phyloP scores from a whole-genome alignment of 2,888 invertebrate species.

The Biston stratarius region DNA sequence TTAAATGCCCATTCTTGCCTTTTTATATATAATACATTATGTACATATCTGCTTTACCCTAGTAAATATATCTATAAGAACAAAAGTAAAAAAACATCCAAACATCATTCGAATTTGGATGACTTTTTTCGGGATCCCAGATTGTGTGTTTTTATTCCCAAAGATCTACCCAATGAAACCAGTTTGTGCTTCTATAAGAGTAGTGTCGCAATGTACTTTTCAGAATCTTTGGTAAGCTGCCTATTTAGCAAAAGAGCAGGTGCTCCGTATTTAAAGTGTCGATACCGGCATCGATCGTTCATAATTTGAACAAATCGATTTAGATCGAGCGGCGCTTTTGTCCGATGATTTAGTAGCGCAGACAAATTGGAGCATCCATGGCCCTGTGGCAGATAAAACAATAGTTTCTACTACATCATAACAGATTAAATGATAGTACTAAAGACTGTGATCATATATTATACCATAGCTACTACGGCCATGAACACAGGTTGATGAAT shows the following conservation, averaged over 20 bases:
- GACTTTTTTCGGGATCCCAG: no score
- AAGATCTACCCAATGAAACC: no score
- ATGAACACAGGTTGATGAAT: conserved; percentile 54
- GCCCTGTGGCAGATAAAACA: conserved; percentile 43
- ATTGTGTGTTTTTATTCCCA: no score
- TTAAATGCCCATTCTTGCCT: no score
- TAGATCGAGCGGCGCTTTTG: conserved; percentile 82
- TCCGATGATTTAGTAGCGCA: conserved; percentile 82
- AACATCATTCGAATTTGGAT: no score
- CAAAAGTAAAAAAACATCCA: no score
- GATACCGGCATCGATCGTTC: conserved; percentile 58
- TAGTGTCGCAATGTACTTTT: background rate
- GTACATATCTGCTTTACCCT: no score
- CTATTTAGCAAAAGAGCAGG: conserved; percentile 58
- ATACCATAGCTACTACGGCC: conserved; percentile 44
- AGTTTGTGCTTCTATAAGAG: no score
- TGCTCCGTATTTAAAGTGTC: conserved; percentile 69
- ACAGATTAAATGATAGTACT: background rate
- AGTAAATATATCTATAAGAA: no score
- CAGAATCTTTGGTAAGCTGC: background rate
- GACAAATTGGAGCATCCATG: conserved; percentile 74
- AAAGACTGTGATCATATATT: conserved; percentile 48
- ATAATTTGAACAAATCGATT: conserved; percentile 85
- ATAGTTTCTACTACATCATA: background rate
- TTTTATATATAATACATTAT: no score